Percentiles rank a stretch among this genome's conserved stretches.
Conservation (phyloP, 2,113 vertebrate species). For the Macquaria ambigua region DNA sequence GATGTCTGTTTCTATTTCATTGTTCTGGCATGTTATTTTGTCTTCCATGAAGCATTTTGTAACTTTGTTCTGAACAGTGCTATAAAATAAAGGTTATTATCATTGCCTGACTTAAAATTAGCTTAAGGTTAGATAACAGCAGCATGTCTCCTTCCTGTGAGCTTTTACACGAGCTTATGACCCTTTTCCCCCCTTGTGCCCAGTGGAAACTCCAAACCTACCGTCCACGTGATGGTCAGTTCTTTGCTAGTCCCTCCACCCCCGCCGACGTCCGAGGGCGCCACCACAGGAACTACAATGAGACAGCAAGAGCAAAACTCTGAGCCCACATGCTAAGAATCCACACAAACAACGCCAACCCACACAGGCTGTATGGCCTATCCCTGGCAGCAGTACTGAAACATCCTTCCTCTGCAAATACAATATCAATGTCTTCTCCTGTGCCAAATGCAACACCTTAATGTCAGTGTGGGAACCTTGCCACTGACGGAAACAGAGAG, state of each 20-base stretch:
- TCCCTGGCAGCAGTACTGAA: constrained; percentile 71
- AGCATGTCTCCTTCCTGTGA: background rate
- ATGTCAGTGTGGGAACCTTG: constrained; percentile 54
- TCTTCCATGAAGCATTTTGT: background rate
- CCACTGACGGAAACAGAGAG: constrained; percentile 41
- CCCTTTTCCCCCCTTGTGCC: background rate
- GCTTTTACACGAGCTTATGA: constrained; percentile 24
- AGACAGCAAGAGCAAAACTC: constrained; percentile 70
- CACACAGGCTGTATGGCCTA: constrained; percentile 62
- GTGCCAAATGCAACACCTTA: constrained; percentile 80
- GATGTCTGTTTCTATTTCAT: background rate
- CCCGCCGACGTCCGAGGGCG: constrained; percentile 94
- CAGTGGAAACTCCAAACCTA: constrained; percentile 79
- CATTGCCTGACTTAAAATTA: background rate
- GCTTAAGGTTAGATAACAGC: background rate
- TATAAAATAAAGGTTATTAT: background rate
- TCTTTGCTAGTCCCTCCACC: constrained; percentile 94
- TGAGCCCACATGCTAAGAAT: constrained; percentile 67
- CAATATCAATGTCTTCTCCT: constrained; percentile 65
- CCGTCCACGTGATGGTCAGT: constrained; percentile 96
- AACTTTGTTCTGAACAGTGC: background rate
- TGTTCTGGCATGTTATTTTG: background rate
- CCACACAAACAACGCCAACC: constrained; percentile 69
- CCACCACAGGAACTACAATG: constrained; percentile 93
- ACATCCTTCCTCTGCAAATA: constrained; percentile 75